Percentiles rank a stretch among this genome's conserved stretches.
Evolutionary conservation across 2,113 vertebrate species (phyloP).

Genomic region (Lampris incognitus): DNA sequence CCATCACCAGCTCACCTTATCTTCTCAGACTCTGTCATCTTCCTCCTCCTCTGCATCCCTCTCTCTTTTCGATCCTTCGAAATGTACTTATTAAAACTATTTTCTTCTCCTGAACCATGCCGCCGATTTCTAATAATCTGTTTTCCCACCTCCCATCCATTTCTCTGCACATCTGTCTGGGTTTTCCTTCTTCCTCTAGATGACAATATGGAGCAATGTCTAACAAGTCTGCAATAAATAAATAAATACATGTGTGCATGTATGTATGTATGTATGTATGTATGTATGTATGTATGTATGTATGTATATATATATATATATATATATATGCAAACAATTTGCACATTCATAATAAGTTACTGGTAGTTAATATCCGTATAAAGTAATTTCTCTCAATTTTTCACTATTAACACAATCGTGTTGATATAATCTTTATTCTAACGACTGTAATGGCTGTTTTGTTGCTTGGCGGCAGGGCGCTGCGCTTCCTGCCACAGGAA

Average conservation of each 20-base stretch:
- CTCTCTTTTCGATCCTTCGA: background rate
- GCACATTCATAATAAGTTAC: background rate
- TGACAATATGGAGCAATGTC: constrained; percentile 38
- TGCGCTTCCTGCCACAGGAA: background rate
- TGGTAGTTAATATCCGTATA: too few relatives aligned
- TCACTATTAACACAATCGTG: background rate
- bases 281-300: too few relatives aligned
- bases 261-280: too few relatives aligned
- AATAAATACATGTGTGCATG: too few relatives aligned
- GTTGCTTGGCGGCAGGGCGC: constrained; percentile 37
- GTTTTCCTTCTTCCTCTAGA: constrained; percentile 39
- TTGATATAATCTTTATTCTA: background rate
- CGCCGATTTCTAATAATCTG: background rate
- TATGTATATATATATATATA: too few relatives aligned
- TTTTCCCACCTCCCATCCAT: background rate
- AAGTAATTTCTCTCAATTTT: background rate
- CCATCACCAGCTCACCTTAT: background rate
- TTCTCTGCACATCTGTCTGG: background rate
- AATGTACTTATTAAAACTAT: background rate
- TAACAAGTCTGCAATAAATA: background rate
- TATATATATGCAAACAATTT: too few relatives aligned
- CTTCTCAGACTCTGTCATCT: background rate
- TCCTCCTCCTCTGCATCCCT: background rate
- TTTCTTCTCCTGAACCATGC: too few relatives aligned
- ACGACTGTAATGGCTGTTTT: constrained; percentile 1